These are phyloP conservation scores for Atherinomorus stipes DNA, from an alignment of 2,113 vertebrate species.

Conservation along the genomic window DNA sequence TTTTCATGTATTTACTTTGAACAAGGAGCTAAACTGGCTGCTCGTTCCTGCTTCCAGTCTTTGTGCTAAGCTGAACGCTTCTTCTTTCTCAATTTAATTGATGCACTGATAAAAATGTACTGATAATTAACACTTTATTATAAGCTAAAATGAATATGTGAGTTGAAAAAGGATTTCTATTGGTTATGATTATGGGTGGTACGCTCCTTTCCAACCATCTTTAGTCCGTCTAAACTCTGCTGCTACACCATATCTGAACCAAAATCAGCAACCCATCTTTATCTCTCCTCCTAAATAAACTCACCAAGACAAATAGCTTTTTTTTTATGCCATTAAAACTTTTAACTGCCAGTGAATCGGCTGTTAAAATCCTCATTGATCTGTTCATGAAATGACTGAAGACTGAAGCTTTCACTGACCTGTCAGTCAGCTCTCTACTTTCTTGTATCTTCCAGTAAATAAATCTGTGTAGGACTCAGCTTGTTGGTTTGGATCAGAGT, in stretches of 20 bases:
- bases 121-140: too few species aligned
- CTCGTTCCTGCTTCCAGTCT: conserved; percentile 3
- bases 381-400: conserved; percentile 5
- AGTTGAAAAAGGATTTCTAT: neutral
- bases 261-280: conserved; percentile 23
- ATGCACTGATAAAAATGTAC: too few species aligned
- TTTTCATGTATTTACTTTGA: too few species aligned
- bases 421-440: conserved; percentile 12
- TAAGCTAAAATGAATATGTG: neutral
- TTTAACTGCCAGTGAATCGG: neutral
- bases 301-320: neutral
- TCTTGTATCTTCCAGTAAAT: conserved; percentile 54
- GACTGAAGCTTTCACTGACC: conserved; percentile 1
- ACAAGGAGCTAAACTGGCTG: neutral
- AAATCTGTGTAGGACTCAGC: conserved; percentile 43
- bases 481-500: conserved; percentile 28
- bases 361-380: neutral
- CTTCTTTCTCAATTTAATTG: too few species aligned
- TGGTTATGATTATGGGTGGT: neutral
- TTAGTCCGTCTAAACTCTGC: conserved; percentile 5
- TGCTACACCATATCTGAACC: conserved; percentile 33
- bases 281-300: neutral
- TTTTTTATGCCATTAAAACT: neutral
- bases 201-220: neutral
- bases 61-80: neutral